A percentile compares a stretch with the other conserved stretches of the same genome.
Evolutionary conservation across 2,888 invertebrate genomes (phyloP).

Genomic region (Apotomis capreana): DNA sequence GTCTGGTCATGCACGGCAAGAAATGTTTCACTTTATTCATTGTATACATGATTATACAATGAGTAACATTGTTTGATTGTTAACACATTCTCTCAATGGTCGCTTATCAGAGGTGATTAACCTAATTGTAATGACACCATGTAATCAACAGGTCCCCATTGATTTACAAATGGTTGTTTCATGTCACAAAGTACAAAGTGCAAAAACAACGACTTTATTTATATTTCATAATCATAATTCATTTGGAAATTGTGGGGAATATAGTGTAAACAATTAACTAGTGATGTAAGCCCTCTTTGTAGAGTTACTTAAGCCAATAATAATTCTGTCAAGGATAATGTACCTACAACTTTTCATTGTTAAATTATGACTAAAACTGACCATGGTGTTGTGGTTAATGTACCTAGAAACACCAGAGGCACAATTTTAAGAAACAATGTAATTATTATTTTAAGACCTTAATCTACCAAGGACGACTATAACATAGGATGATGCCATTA

Average conservation of each 20-base stretch:
- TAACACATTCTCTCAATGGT: slow-evolving; percentile 19
- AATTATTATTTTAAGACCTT: too few species aligned
- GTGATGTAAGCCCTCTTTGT: slow-evolving; percentile 15
- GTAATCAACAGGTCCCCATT: slow-evolving; percentile 49
- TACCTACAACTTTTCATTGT: background rate
- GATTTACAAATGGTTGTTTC: slow-evolving; percentile 49
- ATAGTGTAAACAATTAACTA: slow-evolving; percentile 18
- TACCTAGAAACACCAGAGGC: background rate
- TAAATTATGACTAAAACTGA: slow-evolving; percentile 2
- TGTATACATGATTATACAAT: slow-evolving; percentile 20
- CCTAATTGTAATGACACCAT: slow-evolving; percentile 49
- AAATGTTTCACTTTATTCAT: slow-evolving; percentile 5
- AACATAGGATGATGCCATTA: too few species aligned
- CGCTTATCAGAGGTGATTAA: slow-evolving; percentile 46
- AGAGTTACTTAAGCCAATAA: slow-evolving; percentile 4
- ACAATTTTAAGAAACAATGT: too few species aligned
- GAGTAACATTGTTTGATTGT: slow-evolving; percentile 24
- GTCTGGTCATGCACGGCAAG: background rate
- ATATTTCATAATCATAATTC: slow-evolving; percentile 27
- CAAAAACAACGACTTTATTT: slow-evolving; percentile 25
- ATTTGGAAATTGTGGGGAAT: slow-evolving; percentile 21
- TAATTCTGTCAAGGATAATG: slow-evolving; percentile 28
- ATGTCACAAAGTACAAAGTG: slow-evolving; percentile 41
- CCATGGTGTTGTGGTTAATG: background rate
- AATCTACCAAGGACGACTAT: too few species aligned